These are phyloP conservation scores for Polia nebulosa DNA, from an alignment of 2,888 invertebrate species.

Conservation along the genomic window DNA sequence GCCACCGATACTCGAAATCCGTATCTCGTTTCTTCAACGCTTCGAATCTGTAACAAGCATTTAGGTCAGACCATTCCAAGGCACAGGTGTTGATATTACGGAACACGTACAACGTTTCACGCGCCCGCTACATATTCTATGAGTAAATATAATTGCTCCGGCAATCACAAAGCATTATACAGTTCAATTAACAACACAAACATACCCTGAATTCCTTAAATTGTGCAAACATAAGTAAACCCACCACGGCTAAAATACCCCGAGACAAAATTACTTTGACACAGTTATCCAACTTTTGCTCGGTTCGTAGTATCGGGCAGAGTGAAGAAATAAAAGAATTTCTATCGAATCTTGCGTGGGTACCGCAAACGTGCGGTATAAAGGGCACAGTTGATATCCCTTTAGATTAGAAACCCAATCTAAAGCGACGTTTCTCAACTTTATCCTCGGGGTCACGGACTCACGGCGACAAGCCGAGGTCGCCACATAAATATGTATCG, in stretches of 20 bases:
- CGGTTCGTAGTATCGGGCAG: slow-evolving; percentile 31
- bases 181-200: slow-evolving; percentile 64
- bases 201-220: slow-evolving; percentile 53
- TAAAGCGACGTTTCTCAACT: slow-evolving; percentile 69
- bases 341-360: slow-evolving; percentile 63
- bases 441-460: slow-evolving; percentile 65
- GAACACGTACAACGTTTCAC: slow-evolving; percentile 42
- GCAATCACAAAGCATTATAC: slow-evolving; percentile 57
- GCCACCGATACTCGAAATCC: slow-evolving; percentile 95
- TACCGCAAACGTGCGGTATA: slow-evolving; percentile 68
- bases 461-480: slow-evolving; percentile 62
- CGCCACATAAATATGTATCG: slow-evolving; percentile 65
- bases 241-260: slow-evolving; percentile 37
- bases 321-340: slow-evolving; percentile 66
- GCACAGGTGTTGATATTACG: slow-evolving; percentile 50
- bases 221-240: slow-evolving; percentile 42
- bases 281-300: slow-evolving; percentile 55
- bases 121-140: slow-evolving; percentile 30
- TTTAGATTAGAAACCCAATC: slow-evolving; percentile 76
- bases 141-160: slow-evolving; percentile 41
- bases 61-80: slow-evolving; percentile 48
- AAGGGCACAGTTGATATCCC: slow-evolving; percentile 71
- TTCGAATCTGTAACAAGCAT: slow-evolving; percentile 92
- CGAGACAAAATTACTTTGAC: slow-evolving; percentile 62
- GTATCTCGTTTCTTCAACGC: slow-evolving; percentile 95